Evolutionary conservation across 2,113 vertebrate species (phyloP).

Genomic region (Symphodus melops): DNA sequence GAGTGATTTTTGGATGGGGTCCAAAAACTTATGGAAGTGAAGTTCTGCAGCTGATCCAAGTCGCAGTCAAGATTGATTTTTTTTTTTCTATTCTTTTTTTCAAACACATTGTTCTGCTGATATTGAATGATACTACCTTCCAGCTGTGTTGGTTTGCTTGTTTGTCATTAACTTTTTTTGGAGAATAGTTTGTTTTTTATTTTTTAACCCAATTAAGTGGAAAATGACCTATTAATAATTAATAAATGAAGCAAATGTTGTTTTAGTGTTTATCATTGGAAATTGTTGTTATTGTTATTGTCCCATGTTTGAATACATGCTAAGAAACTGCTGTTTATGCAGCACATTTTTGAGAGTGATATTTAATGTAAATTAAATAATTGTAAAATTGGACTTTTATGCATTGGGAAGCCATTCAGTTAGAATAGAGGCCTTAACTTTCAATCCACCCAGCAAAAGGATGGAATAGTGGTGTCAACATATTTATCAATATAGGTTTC

Average conservation of each 20-base stretch:
- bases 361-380: no score
- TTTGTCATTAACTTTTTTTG: background rate
- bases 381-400: no score
- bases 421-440: no score
- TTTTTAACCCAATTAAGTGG: background rate
- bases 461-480: no score
- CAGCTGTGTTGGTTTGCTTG: background rate
- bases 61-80: background rate
- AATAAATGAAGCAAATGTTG: background rate
- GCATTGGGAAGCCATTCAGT: no score
- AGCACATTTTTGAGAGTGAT: no score
- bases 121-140: background rate
- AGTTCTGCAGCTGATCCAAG: constrained; percentile 26
- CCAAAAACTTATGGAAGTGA: constrained; percentile 33
- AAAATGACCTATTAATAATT: background rate
- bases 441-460: no score
- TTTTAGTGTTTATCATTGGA: background rate
- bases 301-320: background rate
- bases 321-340: no score
- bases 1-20: constrained; percentile 36
- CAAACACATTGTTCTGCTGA: background rate
- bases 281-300: no score
- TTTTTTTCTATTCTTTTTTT: background rate
- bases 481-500: no score
- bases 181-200: background rate